Evolutionary conservation across 2,888 invertebrate species (phyloP).

Genomic region (Drosophila mettleri): DNA sequence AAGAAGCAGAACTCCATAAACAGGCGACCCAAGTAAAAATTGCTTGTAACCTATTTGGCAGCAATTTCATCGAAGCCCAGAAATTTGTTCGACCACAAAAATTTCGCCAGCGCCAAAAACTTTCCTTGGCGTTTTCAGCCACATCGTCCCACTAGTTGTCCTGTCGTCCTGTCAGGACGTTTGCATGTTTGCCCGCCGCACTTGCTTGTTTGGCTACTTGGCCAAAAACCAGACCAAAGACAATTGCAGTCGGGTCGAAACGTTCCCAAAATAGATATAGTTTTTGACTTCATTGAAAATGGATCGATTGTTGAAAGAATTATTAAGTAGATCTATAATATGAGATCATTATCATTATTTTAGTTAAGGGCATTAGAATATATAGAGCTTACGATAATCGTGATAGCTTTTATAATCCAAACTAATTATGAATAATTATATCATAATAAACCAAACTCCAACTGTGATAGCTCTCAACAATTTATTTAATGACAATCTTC

Average conservation of each 20-base stretch:
- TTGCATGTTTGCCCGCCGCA: constrained; percentile 57
- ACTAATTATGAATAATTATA: too few relatives aligned
- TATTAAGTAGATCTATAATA: neutral
- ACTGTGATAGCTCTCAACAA: too few relatives aligned
- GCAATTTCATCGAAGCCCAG: constrained; percentile 79
- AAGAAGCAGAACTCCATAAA: constrained; percentile 65
- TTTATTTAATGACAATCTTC: too few relatives aligned
- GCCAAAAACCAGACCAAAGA: constrained; percentile 6
- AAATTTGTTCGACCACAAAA: constrained; percentile 79
- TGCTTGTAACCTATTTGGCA: constrained; percentile 80
- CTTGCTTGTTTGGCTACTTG: constrained; percentile 24
- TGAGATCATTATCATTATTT: too few relatives aligned
- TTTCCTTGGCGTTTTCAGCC: constrained; percentile 69
- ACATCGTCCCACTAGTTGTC: constrained; percentile 6
- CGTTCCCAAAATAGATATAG: neutral
- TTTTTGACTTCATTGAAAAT: too few relatives aligned
- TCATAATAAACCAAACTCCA: neutral
- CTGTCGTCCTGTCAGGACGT: constrained; percentile 60
- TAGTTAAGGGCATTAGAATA: too few relatives aligned
- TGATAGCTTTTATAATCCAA: too few relatives aligned
- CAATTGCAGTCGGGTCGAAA: neutral
- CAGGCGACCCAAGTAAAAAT: constrained; percentile 75
- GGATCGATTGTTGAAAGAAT: neutral
- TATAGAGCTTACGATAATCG: too few relatives aligned
- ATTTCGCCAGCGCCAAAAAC: constrained; percentile 69